A percentile compares a stretch with the other conserved stretches of the same genome.
Conservation (phyloP, 2,797 vertebrate species). For the Siniperca scherzeri region DNA sequence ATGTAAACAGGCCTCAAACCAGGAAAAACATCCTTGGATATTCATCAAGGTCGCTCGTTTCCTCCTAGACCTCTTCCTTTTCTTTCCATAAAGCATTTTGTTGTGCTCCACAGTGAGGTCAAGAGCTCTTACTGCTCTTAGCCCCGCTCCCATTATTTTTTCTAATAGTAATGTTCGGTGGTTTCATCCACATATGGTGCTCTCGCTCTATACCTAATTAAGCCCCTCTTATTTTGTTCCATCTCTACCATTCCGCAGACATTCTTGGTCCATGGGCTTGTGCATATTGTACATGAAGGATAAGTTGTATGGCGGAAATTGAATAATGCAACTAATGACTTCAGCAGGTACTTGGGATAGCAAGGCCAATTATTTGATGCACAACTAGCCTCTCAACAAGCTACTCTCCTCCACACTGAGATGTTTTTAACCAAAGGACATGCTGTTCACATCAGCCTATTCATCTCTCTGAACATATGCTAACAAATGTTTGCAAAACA, state of each 20-base stretch:
- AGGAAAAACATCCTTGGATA: not conserved
- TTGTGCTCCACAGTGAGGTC: constrained; percentile 6
- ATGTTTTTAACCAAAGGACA: not conserved
- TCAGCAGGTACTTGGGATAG: constrained; percentile 1
- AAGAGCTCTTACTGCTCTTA: constrained; percentile 27
- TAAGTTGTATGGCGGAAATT: not conserved
- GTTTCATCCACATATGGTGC: constrained; percentile 43
- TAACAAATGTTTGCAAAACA: not conserved
- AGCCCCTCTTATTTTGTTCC: constrained; percentile 19
- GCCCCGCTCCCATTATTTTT: not conserved
- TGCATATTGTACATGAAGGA: not conserved
- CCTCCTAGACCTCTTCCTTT: not conserved
- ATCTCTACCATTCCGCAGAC: not conserved
- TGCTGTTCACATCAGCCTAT: not conserved
- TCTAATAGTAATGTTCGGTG: constrained; percentile 25
- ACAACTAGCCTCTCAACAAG: not conserved
- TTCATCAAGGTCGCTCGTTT: not conserved
- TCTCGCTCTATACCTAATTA: constrained; percentile 50
- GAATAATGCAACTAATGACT: not conserved
- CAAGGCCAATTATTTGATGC: not conserved
- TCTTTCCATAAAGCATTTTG: constrained; percentile 7
- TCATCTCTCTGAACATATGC: not conserved
- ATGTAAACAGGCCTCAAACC: not conserved
- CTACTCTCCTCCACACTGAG: not conserved
- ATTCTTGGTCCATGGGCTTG: not conserved